Base-by-base conservation (phyloP, 2,888 invertebrate species). In the Hirudinaria manillensis region DNA sequence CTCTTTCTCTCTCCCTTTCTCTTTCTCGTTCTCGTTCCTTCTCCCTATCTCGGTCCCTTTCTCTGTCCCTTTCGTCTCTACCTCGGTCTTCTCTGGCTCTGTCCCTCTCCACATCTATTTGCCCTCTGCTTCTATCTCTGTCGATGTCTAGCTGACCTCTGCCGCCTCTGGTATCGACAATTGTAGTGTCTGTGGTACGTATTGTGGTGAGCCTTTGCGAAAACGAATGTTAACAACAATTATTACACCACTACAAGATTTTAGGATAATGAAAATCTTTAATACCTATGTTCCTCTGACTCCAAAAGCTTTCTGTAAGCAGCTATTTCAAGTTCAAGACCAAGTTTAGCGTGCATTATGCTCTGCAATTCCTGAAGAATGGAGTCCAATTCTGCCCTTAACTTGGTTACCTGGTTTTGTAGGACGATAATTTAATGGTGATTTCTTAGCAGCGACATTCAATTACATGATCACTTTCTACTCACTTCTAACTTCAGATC, bases 251-350 rank as follows among this genome's bases (percentile, higher is more conserved):
- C 68, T 34, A 2, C 13, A 61, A 10, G 61, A 6, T 29, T 34
- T 36, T 16, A n/a, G 34, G 29, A 68, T 10, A 34, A 34, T 36
- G 34, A 34, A 68, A 67, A 16, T 0, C 13, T 0, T 24, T 0
- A n/a, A 3, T 32, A 74, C 77, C 75, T 70, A 32, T 67, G 61
- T 45, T 77, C 77, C 51, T 75, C 76, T 6, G 51, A 73, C 34
- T 76, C 76, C 29, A 76, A 38, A 29, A 76, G 76, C 24, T 76
- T 76, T 29, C 76, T 76, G 45, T 76, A 76, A 1, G 76, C 76
- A 6, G 66, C 61, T 16, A 76, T 76, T 55, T 76, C 76, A 45
- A 76, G 70, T 55, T 76, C 76, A 0, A 76, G 76, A 38, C 76
- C 76, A 13, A 76, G 74, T 27, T 76, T 76, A 32, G 76, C 71